These are phyloP conservation scores for Caenorhabditis tropicalis DNA, from an alignment of 1,140 invertebrate species.

Conservation along the genomic window DNA sequence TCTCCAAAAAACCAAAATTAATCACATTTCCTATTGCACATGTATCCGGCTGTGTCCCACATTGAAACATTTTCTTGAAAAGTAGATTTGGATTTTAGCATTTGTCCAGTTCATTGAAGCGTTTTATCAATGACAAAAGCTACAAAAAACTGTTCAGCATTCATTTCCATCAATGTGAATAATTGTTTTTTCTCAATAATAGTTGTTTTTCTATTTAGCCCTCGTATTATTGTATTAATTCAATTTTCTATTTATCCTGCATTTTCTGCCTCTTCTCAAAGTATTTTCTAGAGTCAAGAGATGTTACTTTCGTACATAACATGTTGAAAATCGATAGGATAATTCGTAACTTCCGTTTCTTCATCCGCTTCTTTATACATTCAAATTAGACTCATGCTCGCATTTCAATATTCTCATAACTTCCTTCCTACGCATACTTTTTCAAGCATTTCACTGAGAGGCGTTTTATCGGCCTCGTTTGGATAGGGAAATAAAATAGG, in stretches of 20 bases:
- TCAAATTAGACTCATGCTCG: constrained; percentile 15
- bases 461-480: constrained; percentile 22
- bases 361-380: neutral
- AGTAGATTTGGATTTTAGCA: neutral
- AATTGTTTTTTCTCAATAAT: no score
- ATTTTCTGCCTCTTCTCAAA: no score
- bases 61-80: neutral
- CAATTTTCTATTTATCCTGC: no score
- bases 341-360: neutral
- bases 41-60: neutral
- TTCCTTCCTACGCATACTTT: neutral
- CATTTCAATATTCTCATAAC: neutral
- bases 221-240: no score
- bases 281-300: no score
- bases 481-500: constrained; percentile 23
- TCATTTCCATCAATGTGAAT: no score
- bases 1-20: neutral
- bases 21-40: neutral
- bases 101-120: neutral
- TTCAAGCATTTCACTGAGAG: neutral
- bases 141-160: neutral
- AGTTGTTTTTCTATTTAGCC: no score
- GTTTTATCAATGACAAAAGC: neutral
- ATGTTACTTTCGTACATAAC: no score
- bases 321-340: neutral